Base-by-base conservation (phyloP, 2,888 invertebrate species). In the Perithous albicinctus region DNA sequence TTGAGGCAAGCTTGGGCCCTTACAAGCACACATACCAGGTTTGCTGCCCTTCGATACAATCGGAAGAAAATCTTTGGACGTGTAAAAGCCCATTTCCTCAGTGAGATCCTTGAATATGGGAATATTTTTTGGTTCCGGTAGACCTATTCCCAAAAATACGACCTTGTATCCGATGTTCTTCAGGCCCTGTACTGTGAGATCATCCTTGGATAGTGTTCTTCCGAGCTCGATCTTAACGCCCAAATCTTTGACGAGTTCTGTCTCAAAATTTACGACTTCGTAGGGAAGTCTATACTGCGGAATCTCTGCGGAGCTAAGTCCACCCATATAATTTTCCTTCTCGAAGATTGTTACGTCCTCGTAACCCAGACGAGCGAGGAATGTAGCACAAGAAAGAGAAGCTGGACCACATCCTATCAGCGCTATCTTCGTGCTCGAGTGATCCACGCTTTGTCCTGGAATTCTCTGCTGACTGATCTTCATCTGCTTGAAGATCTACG, bases 371-470 rank as follows among this genome's bases (percentile, higher is more conserved):
- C 99, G 94, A 0, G 97, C 99, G 18, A 99, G 94, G 93, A 98
- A 99, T 15, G 99, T 98, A 0, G 99, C 99, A 90, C 99, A 99
- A 8, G 99, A 99, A 74, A 99, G 94, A 7, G 98, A 98, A 2
- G 99, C 98, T 0, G 99, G 99, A 0, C 99, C 99, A 83, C 98
- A 99, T 0, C 99, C 99, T 6, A 99, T 90, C 32, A 99, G 92
- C 0, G 97, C 98, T 66, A 99, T 96, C 93, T 96, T 96, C 6
- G 95, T 94, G 8, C 94, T 89, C 10, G 95, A 95, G 80, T 95
- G 85, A 2, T 88, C 85, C 2, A 91, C 89, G 2, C 26, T 86
- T 18, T 95, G 94, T 38, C 94, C 95, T 0, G 98, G 98, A 80
- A 97, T 96, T 73, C 96, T 94, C 0, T 96, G 97, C 94, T 99